phyloP scores from a whole-genome alignment of 2,113 vertebrate species.

The Zosterops hypoxanthus region DNA sequence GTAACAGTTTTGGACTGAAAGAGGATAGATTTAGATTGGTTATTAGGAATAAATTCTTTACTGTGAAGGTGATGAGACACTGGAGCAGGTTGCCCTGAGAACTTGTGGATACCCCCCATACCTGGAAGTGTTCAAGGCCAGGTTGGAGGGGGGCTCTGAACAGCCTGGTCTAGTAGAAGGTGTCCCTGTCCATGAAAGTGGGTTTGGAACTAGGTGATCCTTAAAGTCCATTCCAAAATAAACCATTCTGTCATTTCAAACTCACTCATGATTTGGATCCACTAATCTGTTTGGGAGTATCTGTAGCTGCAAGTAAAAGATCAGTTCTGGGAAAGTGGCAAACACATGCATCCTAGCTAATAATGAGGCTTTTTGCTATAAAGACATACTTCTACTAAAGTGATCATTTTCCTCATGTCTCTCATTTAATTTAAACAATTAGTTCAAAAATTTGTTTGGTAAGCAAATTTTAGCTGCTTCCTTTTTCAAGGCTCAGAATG shows the following conservation, averaged over 20 bases:
- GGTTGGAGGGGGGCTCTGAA: background rate
- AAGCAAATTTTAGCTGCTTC: background rate
- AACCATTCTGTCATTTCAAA: background rate
- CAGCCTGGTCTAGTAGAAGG: background rate
- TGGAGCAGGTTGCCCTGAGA: background rate
- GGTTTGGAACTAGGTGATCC: background rate
- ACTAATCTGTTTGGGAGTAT: background rate
- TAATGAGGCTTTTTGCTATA: background rate
- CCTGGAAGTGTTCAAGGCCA: background rate
- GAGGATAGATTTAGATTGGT: background rate
- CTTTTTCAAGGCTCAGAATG: background rate
- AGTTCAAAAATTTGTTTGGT: background rate
- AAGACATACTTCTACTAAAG: background rate
- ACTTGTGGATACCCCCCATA: background rate
- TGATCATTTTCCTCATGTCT: background rate
- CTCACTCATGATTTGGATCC: background rate
- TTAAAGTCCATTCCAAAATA: background rate
- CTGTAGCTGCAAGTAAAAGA: background rate
- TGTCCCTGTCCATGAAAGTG: background rate
- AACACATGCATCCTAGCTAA: background rate
- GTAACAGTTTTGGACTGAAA: background rate
- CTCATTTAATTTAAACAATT: background rate
- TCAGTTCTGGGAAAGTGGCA: background rate
- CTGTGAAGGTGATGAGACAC: background rate
- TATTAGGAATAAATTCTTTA: background rate